A percentile compares a stretch with the other conserved stretches of the same genome.
Conservation (phyloP, 2,888 invertebrate species). For the Brenthis hecate region DNA sequence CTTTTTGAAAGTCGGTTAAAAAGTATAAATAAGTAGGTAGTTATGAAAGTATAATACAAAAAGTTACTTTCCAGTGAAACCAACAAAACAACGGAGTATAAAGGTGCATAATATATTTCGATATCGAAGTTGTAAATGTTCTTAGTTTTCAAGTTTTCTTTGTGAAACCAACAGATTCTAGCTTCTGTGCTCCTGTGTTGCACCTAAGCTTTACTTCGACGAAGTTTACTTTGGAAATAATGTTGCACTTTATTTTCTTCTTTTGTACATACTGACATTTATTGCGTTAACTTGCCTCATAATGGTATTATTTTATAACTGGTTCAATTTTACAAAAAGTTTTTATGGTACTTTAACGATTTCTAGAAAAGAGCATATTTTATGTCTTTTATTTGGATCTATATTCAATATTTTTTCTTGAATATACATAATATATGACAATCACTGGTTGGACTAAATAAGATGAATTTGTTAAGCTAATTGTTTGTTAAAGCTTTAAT, state of each 20-base stretch:
- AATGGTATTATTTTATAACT: slow-evolving; percentile 2
- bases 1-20: no score
- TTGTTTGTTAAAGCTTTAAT: no score
- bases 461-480: no score
- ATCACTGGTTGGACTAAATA: no score
- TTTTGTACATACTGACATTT: slow-evolving; percentile 22
- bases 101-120: slow-evolving; percentile 42
- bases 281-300: slow-evolving; percentile 7
- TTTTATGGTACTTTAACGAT: neutral
- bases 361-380: neutral
- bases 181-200: slow-evolving; percentile 33
- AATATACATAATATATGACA: no score
- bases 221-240: slow-evolving; percentile 34
- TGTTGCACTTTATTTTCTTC: slow-evolving; percentile 20
- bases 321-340: neutral
- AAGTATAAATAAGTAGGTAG: neutral
- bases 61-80: slow-evolving; percentile 23
- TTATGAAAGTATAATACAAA: slow-evolving; percentile 17
- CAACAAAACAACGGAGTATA: slow-evolving; percentile 30
- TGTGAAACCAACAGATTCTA: slow-evolving; percentile 39
- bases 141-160: slow-evolving; percentile 40
- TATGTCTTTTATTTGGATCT: neutral
- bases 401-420: no score
- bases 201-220: slow-evolving; percentile 32
- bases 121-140: slow-evolving; percentile 41